Evolutionary conservation across 2,113 vertebrate species (phyloP), one percentile per base, ranked within the genome.

Genomic region (Propithecus coquereli): DNA sequence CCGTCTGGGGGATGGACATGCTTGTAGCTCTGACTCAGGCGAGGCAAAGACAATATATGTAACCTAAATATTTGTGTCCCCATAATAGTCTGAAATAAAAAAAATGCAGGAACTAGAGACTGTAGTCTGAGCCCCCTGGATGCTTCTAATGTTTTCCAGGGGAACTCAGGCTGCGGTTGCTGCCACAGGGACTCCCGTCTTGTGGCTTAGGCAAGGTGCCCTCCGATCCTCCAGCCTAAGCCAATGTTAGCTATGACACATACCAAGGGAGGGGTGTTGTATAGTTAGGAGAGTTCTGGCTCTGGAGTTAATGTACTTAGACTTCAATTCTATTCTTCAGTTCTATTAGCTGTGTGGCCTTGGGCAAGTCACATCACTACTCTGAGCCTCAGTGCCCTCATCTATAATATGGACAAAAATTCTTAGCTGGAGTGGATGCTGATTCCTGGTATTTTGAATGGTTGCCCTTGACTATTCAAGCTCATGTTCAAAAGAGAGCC

Each of bases 171-270:
- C 23, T 65, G 8, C n/a, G 37, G 27, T 5, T 22, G 54, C 6
- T 16, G 8, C 59, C 27, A 37, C 11, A 34, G 37, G 20, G 13
- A 30, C 66, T 45, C 27, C 30, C 43, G 9, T 1, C 57, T 17
- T 27, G 11, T 80, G 47, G 30, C 34, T 66, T 54, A 43, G 22
- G 47, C 14, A 32, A 54, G 27, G 40, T n/a, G 66, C 43, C 32
- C 65, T 34, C 47, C 1, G 4, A 22, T 18, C 40, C 34, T 30
- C 61, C 23, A 34, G 1, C 32, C 34, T 65, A 2, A 45, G 37
- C 14, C 34, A 6, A 25, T 2, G 1, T 14, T 2, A 37, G 61
- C 37, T 22, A 2, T 2, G 57, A 9, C 3, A 5, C 13, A 6
- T 1, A 37, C 45, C 14, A 9, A 17, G 25, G 79, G 45, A 73